Evolutionary conservation across 1,140 invertebrate species (phyloP), one percentile per base, ranked within the genome.

Genomic region (Panagrolaimus sp.): DNA sequence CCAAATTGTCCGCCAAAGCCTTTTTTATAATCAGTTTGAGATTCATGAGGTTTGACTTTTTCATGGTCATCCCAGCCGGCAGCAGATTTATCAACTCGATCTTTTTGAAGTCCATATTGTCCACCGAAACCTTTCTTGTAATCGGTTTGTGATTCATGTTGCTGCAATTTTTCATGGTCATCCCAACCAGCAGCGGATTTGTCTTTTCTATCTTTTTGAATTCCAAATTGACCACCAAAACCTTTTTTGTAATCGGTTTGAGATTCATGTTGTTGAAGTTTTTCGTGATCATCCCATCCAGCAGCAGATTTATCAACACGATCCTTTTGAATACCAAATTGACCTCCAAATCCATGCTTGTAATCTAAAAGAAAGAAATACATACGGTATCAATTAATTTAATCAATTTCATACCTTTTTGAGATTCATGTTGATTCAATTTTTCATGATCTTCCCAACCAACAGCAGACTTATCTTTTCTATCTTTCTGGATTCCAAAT

Each of bases 171-270:
- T 28, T 9, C 26, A 21, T 58, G 15, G 9, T 75, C 45, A 14
- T 75, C 70, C 48, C 65, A 76, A 10, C 70, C 71, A 63, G 55
- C 67, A 10, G 78, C 75, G 6, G 70, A 24, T 52, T 73, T 67
- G 45, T 71, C 69, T 17, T 71, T n/a, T 32, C 89, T 84, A 84
- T 92, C 91, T 38, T 86, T 86, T 81, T 92, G 89, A 24, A 92
- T 88, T 43, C 91, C 91, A 86, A 88, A 92, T 83, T 92, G 90
- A 1, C 91, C 91, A 43, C 91, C 91, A 85, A 91, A 92, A 15
- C 91, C 91, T 74, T 88, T 86, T 47, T 86, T 86, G 83, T 91
- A 90, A 83, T 91, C 90, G 80, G 71, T 84, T 71, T 86, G 85
- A 67, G 83, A 85, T 67, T 83, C 84, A 68, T 86, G 85, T 71